phyloP scores from a whole-genome alignment of 2,888 invertebrate genomes.

The Lasioglossum lativentre region DNA sequence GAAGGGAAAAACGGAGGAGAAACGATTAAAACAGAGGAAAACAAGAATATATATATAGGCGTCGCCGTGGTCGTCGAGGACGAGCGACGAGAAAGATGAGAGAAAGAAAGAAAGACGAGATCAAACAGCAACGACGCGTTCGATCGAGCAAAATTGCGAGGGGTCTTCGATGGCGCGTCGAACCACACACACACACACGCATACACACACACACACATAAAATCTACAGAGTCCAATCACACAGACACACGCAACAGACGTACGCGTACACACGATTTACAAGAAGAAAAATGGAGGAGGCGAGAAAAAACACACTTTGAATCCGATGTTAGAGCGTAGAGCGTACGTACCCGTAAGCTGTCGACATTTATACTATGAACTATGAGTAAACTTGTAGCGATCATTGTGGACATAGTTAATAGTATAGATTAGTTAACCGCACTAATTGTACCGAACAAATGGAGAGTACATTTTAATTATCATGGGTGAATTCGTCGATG shows the following conservation, averaged over 20 bases:
- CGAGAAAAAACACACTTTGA: constrained; percentile 44
- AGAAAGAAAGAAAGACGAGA: constrained; percentile 1
- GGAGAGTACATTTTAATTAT: constrained; percentile 65
- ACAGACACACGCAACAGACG: neutral
- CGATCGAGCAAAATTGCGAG: constrained; percentile 12
- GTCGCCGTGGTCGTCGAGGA: neutral
- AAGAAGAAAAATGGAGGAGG: neutral
- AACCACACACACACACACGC: neutral
- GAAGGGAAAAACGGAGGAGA: neutral
- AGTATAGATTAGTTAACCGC: constrained; percentile 67
- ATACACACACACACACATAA: neutral
- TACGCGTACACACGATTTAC: neutral
- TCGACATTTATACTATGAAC: constrained; percentile 67
- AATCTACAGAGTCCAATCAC: neutral
- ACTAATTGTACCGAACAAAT: constrained; percentile 66
- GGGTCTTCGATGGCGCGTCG: constrained; percentile 42
- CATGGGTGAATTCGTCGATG: constrained; percentile 59
- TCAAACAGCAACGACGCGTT: constrained; percentile 19
- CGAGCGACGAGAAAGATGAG: neutral
- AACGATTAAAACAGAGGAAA: neutral
- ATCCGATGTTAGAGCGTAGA: constrained; percentile 63
- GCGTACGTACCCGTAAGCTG: constrained; percentile 61
- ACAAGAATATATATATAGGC: neutral
- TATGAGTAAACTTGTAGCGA: constrained; percentile 63
- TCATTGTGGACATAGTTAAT: constrained; percentile 67